Evolutionary conservation across 2,797 vertebrate species (phyloP).

Genomic region (Masticophis lateralis): DNA sequence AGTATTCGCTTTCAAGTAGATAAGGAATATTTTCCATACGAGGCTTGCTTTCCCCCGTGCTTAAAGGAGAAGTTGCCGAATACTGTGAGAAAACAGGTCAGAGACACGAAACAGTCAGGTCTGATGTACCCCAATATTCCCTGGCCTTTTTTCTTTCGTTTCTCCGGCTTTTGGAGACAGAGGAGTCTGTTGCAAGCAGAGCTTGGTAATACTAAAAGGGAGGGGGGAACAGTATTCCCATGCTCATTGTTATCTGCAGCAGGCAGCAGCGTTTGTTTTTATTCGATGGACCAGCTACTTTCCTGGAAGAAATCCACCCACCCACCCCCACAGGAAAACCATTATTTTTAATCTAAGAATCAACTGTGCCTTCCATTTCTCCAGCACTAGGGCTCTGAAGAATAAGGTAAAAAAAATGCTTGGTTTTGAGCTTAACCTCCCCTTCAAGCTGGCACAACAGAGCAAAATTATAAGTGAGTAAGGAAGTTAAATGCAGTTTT

Average conservation of each 20-base stretch:
- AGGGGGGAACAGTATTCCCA: neutral
- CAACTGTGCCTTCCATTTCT: neutral
- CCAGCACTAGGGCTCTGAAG: neutral
- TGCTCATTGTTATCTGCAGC: neutral
- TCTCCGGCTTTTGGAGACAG: neutral
- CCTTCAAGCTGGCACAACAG: neutral
- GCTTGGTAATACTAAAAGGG: neutral
- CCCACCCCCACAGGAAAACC: neutral
- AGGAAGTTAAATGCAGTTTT: neutral
- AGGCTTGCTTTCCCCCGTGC: neutral
- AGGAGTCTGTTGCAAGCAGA: neutral
- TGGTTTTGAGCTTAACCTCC: neutral
- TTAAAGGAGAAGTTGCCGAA: neutral
- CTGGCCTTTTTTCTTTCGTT: neutral
- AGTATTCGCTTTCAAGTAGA: neutral
- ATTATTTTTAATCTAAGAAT: neutral
- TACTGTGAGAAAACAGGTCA: neutral
- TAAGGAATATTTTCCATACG: neutral
- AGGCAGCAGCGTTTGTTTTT: neutral
- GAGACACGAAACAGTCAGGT: neutral
- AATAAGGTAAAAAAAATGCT: neutral
- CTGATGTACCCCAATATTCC: neutral
- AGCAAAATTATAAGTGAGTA: neutral
- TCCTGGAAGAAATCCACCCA: neutral
- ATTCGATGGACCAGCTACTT: neutral